Percentiles rank a stretch among this genome's conserved stretches.
Evolutionary conservation across 2,113 vertebrate species (phyloP).

Genomic region (Leucosticte australis): DNA sequence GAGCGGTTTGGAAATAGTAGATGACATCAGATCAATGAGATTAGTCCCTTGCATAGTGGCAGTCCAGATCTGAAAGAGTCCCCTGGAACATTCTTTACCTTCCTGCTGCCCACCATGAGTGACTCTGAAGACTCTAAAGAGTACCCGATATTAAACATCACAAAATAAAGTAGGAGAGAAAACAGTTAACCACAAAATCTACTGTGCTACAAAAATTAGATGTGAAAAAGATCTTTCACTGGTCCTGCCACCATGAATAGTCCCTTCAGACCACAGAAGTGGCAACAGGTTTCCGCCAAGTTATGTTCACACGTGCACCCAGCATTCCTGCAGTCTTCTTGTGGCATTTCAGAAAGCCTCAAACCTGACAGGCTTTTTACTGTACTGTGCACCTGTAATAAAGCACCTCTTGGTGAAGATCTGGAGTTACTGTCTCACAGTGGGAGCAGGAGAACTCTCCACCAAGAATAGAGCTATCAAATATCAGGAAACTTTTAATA

Average conservation of each 20-base stretch:
- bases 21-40: background rate
- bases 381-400: background rate
- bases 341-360: background rate
- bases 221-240: background rate
- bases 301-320: background rate
- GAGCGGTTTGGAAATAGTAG: background rate
- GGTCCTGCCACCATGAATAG: background rate
- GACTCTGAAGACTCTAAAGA: background rate
- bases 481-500: background rate
- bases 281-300: background rate
- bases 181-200: background rate
- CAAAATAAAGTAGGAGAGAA: background rate
- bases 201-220: background rate
- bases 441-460: background rate
- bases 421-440: background rate
- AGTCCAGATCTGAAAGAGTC: background rate
- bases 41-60: background rate
- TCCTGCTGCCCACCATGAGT: background rate
- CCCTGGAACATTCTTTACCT: background rate
- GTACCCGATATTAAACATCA: background rate
- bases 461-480: background rate
- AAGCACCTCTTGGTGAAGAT: background rate
- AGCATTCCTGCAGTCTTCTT: background rate
- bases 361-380: background rate
- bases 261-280: background rate